These are phyloP conservation scores for Mylabris phalerata DNA, from an alignment of 1,140 invertebrate species.

Conservation along the genomic window DNA sequence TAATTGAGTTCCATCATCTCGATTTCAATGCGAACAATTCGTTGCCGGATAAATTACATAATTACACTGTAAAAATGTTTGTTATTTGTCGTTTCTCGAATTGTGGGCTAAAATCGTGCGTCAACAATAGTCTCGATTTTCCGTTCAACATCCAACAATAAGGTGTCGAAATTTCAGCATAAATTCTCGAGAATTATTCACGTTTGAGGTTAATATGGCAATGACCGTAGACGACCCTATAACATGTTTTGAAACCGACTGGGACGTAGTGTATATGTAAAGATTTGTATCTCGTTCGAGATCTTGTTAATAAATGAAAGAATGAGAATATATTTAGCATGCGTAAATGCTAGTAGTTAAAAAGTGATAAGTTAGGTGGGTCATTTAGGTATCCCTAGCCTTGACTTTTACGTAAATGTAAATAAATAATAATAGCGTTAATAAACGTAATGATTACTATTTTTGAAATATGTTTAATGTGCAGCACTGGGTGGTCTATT, in stretches of 20 bases:
- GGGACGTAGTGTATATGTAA: too few relatives aligned
- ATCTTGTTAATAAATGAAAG: background rate
- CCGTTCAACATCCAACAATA: background rate
- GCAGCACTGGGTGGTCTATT: background rate
- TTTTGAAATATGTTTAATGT: background rate
- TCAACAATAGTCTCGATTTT: background rate
- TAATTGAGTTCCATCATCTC: too few relatives aligned
- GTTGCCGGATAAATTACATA: too few relatives aligned
- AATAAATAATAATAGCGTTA: background rate
- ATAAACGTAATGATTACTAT: too few relatives aligned
- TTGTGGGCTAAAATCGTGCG: too few relatives aligned
- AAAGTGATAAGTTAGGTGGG: background rate
- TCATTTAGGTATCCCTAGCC: background rate
- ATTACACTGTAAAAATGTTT: too few relatives aligned
- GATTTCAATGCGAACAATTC: too few relatives aligned
- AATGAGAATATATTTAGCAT: background rate
- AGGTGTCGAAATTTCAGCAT: background rate
- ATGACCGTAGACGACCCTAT: conserved; percentile 27
- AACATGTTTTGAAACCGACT: background rate
- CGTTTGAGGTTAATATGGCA: conserved; percentile 28
- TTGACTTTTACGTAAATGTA: background rate
- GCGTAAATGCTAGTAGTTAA: background rate
- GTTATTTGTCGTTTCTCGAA: too few relatives aligned
- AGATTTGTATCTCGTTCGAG: too few relatives aligned
- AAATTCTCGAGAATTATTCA: background rate